Conservation (phyloP, 2,113 vertebrate genomes). For the Pholis gunnellus region DNA sequence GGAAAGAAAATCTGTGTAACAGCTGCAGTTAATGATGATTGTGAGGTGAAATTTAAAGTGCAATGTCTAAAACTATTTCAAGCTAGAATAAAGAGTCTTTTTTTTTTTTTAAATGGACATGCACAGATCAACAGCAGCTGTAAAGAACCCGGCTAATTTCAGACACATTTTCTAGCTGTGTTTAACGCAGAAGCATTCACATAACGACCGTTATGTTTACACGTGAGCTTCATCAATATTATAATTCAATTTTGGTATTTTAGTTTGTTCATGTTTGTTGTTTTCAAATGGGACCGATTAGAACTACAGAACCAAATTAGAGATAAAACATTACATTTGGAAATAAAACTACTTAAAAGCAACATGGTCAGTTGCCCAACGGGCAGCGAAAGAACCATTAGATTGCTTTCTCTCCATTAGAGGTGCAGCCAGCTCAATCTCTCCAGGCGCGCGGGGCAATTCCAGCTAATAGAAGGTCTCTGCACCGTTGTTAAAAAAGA, state of each 20-base stretch:
- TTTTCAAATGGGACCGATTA: slow-evolving; percentile 2
- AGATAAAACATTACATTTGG: not conserved
- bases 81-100: too few relatives aligned
- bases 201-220: not conserved
- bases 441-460: slow-evolving; percentile 34
- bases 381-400: not conserved
- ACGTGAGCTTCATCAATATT: not conserved
- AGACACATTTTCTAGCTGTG: not conserved
- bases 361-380: slow-evolving; percentile 8
- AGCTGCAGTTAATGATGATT: not conserved
- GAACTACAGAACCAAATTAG: not conserved
- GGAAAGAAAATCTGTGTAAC: not conserved
- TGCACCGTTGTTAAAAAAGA: slow-evolving; percentile 42
- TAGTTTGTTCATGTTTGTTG: not conserved
- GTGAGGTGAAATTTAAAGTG: not conserved
- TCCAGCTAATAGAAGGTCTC: slow-evolving; percentile 47
- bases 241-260: not conserved
- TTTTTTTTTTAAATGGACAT: not conserved
- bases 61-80: not conserved
- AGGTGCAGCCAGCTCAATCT: slow-evolving; percentile 19
- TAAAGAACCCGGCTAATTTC: not conserved
- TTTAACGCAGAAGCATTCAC: not conserved
- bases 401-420: slow-evolving; percentile 38
- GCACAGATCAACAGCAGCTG: not conserved
- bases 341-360: slow-evolving; percentile 12